These are phyloP conservation scores for Argyresthia goedartella DNA, from an alignment of 2,888 invertebrate genomes.

Conservation along the genomic window DNA sequence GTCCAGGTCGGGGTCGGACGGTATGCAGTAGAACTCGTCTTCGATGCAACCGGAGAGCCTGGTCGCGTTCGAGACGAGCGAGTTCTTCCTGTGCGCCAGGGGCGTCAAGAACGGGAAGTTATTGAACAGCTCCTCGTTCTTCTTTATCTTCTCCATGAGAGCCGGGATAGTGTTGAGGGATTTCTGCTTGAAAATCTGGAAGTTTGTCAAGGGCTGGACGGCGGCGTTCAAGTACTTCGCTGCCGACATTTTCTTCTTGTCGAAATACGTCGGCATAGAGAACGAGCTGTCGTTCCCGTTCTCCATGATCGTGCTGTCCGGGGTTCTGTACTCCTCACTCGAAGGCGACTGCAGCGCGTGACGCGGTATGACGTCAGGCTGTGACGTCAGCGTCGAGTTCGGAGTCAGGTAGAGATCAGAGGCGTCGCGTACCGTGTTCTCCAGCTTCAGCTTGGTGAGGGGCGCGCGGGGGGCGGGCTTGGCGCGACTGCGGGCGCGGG, in stretches of 20 bases:
- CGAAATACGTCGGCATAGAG: constrained; percentile 63
- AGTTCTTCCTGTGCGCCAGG: constrained; percentile 63
- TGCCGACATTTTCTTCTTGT: constrained; percentile 42
- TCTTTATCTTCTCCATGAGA: constrained; percentile 35
- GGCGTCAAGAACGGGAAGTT: constrained; percentile 73
- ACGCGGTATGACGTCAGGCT: constrained; percentile 49
- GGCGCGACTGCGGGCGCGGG: constrained; percentile 24
- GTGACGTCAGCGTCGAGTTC: constrained; percentile 35
- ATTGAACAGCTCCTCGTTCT: constrained; percentile 61
- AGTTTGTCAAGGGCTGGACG: constrained; percentile 52
- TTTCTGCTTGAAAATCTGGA: constrained; percentile 61
- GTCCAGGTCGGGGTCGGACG: constrained; percentile 29
- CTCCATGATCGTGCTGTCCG: constrained; percentile 8
- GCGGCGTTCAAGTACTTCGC: constrained; percentile 36
- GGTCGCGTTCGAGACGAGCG: constrained; percentile 38
- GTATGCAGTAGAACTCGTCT: constrained; percentile 60
- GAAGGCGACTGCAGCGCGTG: constrained; percentile 15
- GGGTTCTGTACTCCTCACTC: constrained; percentile 4
- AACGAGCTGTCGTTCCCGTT: constrained; percentile 29
- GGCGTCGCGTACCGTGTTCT: constrained; percentile 31
- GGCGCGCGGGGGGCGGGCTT: neutral
- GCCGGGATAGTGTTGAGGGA: constrained; percentile 61
- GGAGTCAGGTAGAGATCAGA: constrained; percentile 49
- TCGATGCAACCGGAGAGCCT: constrained; percentile 53
- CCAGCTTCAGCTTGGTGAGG: constrained; percentile 36